A percentile compares a stretch with the other conserved stretches of the same genome.
Evolutionary conservation across 2,797 vertebrate genomes (phyloP).

Genomic region (Petrocephalus sullivani): DNA sequence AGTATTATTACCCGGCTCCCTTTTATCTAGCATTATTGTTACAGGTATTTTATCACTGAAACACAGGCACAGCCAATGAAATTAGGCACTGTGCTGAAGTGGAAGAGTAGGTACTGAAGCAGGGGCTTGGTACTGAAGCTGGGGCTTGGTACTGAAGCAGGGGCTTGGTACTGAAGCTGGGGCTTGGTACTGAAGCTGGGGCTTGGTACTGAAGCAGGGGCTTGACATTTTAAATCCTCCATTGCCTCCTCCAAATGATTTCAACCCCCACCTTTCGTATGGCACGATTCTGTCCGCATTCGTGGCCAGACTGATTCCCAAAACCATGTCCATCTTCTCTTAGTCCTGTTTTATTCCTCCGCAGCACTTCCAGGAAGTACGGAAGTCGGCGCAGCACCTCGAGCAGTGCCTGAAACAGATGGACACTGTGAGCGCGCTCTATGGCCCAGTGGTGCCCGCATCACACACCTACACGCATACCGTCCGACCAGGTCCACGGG

Average conservation of each 20-base stretch:
- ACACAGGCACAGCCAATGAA: not conserved
- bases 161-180: not conserved
- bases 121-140: too few species aligned
- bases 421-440: not conserved
- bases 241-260: not conserved
- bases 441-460: not conserved
- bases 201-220: not conserved
- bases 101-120: not conserved
- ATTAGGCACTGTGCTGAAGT: not conserved
- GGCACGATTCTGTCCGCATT: not conserved
- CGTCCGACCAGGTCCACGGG: not conserved
- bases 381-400: not conserved
- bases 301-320: not conserved
- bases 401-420: not conserved
- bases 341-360: not conserved
- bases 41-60: not conserved
- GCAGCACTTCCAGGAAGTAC: constrained; percentile 9
- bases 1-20: not conserved
- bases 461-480: not conserved
- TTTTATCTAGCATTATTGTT: not conserved
- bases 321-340: not conserved
- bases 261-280: not conserved
- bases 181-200: not conserved
- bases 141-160: not conserved
- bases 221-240: not conserved